Evolutionary conservation across 2,113 vertebrate genomes (phyloP), one percentile per base, ranked within the genome.

Genomic region (Dasyornis broadbenti): DNA sequence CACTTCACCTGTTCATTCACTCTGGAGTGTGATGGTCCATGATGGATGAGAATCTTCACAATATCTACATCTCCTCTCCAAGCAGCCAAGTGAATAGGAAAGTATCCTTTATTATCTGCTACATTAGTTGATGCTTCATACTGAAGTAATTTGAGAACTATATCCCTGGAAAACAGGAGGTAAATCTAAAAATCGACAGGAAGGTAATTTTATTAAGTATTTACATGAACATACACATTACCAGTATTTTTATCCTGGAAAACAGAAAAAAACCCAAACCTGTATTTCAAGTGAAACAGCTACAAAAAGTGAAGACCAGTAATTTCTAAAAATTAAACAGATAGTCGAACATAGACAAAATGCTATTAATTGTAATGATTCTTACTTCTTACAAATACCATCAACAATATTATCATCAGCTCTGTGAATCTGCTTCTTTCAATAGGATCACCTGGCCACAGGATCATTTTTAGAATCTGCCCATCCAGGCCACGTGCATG

Each of bases 51-150:
- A 97, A 99, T 99, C 86, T 99, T 99, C 89, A 99, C 99, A 61
- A 99, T 99, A 91, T 99, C 99, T 95, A 99, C 99, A 78, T 99
- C 99, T 86, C 99, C 99, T 94, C 98, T 98, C 99, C 99, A 99
- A 92, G 99, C 99, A 52, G 99, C 99, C 98, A 99, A 98, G 96
- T 99, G 99, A 95, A 99, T 98, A 47, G 99, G 99, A 97, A 99
- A 99, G 97, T 99, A 99, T 30, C 99, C 99, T 94, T 99, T 99
- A 96, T 99, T 99, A 98, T 99, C 99, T 28, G 99, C 98, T 87
- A 99, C 97, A 49, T 99, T 99, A 84, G 99, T 98, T 50, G 99
- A 99, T 40, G 99, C 99, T 96, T 99, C 99, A 90, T 98, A 99
- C 82, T 99, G 99, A 94, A 99, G 98, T 92, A 99, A 98, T 97